phyloP scores from a whole-genome alignment of 1,140 invertebrate genomes.

The Magallana angulata region DNA sequence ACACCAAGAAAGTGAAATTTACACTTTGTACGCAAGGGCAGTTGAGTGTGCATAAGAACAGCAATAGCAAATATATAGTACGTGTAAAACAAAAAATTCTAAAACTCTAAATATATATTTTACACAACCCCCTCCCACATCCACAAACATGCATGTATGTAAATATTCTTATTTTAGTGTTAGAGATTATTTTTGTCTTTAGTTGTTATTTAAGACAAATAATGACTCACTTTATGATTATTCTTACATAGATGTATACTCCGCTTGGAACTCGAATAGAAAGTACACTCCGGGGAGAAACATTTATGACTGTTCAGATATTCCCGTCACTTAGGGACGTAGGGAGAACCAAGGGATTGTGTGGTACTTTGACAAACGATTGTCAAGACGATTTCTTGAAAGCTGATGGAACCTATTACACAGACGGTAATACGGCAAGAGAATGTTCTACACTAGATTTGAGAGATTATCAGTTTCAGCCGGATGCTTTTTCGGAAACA shows the following conservation, averaged over 20 bases:
- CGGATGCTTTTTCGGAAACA: neutral
- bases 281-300: neutral
- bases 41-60: neutral
- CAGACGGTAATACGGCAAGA: neutral
- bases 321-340: conserved; percentile 15
- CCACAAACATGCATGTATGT: too few species aligned
- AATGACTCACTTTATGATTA: too few species aligned
- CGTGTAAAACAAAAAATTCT: too few species aligned
- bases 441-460: neutral
- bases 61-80: neutral
- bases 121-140: too few species aligned
- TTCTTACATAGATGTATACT: conserved; percentile 6
- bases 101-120: too few species aligned
- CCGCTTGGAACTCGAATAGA: neutral
- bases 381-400: conserved; percentile 39
- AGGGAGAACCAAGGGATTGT: conserved; percentile 26
- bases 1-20: neutral
- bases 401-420: neutral
- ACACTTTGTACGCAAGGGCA: neutral
- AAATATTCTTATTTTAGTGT: too few species aligned
- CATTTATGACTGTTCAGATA: conserved; percentile 17
- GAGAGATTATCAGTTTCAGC: neutral
- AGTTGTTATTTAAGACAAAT: too few species aligned
- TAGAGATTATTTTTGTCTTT: too few species aligned
- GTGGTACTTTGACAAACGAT: conserved; percentile 39